Conservation (phyloP, 2,797 vertebrate genomes). For the Protosalanx chinensis region DNA sequence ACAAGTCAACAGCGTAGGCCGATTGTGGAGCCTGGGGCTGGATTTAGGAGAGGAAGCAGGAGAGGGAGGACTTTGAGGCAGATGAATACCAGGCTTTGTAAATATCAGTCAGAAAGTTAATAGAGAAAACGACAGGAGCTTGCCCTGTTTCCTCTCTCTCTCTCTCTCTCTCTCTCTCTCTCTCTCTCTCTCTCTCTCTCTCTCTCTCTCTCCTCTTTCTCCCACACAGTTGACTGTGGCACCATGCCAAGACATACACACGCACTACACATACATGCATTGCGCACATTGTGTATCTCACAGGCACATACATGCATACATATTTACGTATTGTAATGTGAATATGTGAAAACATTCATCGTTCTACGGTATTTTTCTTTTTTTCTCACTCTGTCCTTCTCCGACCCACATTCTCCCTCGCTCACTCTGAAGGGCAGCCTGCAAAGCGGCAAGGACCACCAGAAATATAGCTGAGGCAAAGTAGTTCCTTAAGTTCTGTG, state of each 20-base stretch:
- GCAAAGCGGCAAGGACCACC: constrained; percentile 32
- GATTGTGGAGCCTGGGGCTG: constrained; percentile 48
- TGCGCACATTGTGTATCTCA: constrained; percentile 12
- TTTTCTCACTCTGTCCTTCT: constrained; percentile 10
- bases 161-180: constrained; percentile 11
- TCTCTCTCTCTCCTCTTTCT: constrained; percentile 17
- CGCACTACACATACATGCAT: neutral
- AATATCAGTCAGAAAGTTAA: constrained; percentile 60
- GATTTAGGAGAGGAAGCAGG: constrained; percentile 64
- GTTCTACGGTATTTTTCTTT: constrained; percentile 20
- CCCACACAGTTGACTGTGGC: constrained; percentile 67
- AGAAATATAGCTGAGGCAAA: constrained; percentile 43
- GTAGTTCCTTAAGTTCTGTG: constrained; percentile 49
- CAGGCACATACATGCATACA: constrained; percentile 28
- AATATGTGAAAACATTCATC: constrained; percentile 27
- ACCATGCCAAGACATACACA: constrained; percentile 64
- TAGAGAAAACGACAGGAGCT: constrained; percentile 71
- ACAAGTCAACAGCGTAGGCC: constrained; percentile 59
- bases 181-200: too few relatives aligned
- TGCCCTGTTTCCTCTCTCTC: constrained; percentile 43
- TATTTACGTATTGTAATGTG: constrained; percentile 37
- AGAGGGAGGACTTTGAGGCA: constrained; percentile 49
- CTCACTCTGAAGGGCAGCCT: constrained; percentile 19
- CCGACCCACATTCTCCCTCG: constrained; percentile 26
- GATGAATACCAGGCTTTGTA: constrained; percentile 78